Percentiles rank a stretch among this genome's conserved stretches.
Conservation (phyloP, 2,113 vertebrate genomes). For the Dunckerocampus dactyliophorus region DNA sequence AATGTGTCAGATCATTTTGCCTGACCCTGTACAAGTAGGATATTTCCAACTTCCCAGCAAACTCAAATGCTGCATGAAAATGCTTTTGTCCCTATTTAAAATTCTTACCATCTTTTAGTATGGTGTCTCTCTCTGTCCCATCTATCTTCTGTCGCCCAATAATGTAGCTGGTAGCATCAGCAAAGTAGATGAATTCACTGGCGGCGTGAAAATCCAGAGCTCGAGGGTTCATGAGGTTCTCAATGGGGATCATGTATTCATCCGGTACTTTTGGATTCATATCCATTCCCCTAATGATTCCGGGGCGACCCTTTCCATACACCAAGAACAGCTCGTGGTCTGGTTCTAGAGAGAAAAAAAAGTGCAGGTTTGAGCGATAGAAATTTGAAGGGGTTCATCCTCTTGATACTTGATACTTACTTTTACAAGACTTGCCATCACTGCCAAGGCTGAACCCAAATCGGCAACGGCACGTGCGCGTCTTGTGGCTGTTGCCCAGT, state of each 20-base stretch:
- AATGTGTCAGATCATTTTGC: no score
- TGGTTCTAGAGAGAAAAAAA: constrained; percentile 74
- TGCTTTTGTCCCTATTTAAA: background rate
- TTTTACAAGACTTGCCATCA: constrained; percentile 96
- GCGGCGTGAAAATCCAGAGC: constrained; percentile 92
- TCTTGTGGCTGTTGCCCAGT: constrained; percentile 94
- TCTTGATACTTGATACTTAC: constrained; percentile 63
- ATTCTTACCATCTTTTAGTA: constrained; percentile 85
- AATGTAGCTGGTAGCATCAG: constrained; percentile 91
- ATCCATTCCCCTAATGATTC: constrained; percentile 94
- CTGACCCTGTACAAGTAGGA: background rate
- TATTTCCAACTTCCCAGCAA: background rate
- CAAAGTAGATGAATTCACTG: constrained; percentile 95
- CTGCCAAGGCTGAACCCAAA: constrained; percentile 95
- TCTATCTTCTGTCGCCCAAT: constrained; percentile 97
- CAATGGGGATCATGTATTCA: constrained; percentile 97
- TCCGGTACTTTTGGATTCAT: constrained; percentile 93
- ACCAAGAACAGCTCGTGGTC: constrained; percentile 95
- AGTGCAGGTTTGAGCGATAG: background rate
- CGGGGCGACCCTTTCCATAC: constrained; percentile 90
- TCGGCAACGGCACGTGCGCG: constrained; percentile 89
- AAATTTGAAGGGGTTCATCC: background rate
- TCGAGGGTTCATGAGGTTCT: constrained; percentile 94
- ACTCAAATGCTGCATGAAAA: background rate
- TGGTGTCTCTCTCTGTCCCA: constrained; percentile 87